Evolutionary conservation across 2,113 vertebrate genomes (phyloP).

Genomic region (Odontesthes bonariensis): DNA sequence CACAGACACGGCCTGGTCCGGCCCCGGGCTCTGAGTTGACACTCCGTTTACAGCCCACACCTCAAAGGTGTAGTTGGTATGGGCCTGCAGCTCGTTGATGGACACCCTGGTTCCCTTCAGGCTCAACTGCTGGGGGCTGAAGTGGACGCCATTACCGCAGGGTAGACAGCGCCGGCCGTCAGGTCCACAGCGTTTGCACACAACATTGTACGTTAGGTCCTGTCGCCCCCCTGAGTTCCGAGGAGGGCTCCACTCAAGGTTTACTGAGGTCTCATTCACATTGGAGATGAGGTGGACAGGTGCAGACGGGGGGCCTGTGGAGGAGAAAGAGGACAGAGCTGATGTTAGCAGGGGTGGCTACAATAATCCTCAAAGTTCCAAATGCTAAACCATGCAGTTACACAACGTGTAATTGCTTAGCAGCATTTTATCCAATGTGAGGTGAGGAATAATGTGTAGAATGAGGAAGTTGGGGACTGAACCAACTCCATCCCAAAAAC

Average conservation of each 20-base stretch:
- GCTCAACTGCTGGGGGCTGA: conserved; percentile 92
- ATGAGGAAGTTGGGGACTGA: too few relatives aligned
- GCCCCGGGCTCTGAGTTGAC: conserved; percentile 91
- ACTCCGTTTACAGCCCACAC: conserved; percentile 98
- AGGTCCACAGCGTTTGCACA: conserved; percentile 91
- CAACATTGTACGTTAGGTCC: conserved; percentile 94
- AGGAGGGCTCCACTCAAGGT: conserved; percentile 95
- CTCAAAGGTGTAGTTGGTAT: conserved; percentile 99
- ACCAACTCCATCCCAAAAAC: too few relatives aligned
- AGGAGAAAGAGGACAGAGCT: not conserved
- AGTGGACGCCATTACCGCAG: conserved; percentile 93
- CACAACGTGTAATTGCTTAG: not conserved
- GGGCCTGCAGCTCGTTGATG: conserved; percentile 96
- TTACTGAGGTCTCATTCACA: conserved; percentile 97
- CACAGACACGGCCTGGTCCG: conserved; percentile 93
- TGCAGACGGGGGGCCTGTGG: conserved; percentile 91
- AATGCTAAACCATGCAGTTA: conserved; percentile 5
- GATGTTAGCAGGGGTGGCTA: not conserved
- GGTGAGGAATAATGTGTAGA: too few relatives aligned
- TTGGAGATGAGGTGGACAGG: conserved; percentile 97
- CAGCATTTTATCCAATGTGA: not conserved
- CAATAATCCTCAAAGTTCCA: not conserved
- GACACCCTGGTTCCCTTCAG: conserved; percentile 91
- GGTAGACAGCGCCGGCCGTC: conserved; percentile 89
- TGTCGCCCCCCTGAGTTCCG: conserved; percentile 91